phyloP scores from a whole-genome alignment of 2,888 invertebrate species.

The Drosophila borealis region DNA sequence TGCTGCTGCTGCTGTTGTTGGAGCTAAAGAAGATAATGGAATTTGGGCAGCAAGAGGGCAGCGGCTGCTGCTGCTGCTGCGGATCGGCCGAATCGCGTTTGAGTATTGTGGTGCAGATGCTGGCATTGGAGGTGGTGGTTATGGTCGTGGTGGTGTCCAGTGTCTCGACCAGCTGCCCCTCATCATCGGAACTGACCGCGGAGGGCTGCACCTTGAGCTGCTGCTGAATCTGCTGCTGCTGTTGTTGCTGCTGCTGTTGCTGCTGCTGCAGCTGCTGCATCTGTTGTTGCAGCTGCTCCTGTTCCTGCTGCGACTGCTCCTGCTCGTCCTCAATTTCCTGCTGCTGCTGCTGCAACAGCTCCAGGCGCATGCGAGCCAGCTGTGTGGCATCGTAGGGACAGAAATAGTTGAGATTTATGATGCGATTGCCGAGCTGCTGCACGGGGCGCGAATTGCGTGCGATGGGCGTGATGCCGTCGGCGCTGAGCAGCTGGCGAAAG shows the following conservation, averaged over 20 bases:
- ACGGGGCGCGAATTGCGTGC: conserved; percentile 83
- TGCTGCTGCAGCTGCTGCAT: conserved; percentile 8
- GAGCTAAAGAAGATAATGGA: conserved; percentile 51
- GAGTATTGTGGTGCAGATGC: conserved; percentile 64
- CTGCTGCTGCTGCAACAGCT: conserved; percentile 48
- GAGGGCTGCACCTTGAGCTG: conserved; percentile 8
- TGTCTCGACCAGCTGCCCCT: conserved; percentile 66
- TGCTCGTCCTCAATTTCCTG: conserved; percentile 23
- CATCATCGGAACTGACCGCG: conserved; percentile 53
- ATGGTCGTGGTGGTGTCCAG: conserved; percentile 70
- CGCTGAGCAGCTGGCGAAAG: conserved; percentile 81
- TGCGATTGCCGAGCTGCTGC: conserved; percentile 76
- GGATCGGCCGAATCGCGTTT: conserved; percentile 19
- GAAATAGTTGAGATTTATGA: conserved; percentile 79
- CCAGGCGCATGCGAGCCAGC: conserved; percentile 45
- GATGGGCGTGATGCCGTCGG: conserved; percentile 77
- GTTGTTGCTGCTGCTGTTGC: conserved; percentile 12
- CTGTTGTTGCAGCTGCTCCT: conserved; percentile 6
- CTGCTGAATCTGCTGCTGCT: neutral
- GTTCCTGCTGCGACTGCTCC: conserved; percentile 13
- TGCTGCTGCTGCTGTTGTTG: conserved; percentile 15
- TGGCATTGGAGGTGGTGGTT: conserved; percentile 54
- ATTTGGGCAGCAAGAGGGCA: conserved; percentile 24
- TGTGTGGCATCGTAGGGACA: conserved; percentile 71
- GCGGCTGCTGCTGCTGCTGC: conserved; percentile 5